These are phyloP conservation scores for Euthynnus affinis DNA, from an alignment of 2,797 vertebrate species.

Conservation along the genomic window DNA sequence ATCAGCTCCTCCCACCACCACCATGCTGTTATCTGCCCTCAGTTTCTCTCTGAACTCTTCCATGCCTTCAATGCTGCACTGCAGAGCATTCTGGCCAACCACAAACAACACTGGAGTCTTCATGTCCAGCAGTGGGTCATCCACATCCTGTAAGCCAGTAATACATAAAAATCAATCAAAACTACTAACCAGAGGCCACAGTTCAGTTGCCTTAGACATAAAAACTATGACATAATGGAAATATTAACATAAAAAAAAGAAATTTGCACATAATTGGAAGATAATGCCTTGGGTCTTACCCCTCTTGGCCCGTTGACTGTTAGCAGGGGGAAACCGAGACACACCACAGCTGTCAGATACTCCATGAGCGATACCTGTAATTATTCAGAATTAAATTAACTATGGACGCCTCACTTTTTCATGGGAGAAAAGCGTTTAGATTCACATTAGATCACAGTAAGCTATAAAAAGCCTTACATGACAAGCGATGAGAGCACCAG, in stretches of 20 bases:
- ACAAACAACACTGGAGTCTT: slow-evolving; percentile 98
- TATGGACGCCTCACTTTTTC: background rate
- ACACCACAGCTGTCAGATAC: slow-evolving; percentile 95
- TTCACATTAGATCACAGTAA: background rate
- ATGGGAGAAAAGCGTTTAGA: accelerated
- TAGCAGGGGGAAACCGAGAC: slow-evolving; percentile 95
- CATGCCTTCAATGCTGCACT: slow-evolving; percentile 94
- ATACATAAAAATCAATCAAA: slow-evolving; percentile 8
- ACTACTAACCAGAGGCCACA: background rate
- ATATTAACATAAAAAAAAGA: background rate
- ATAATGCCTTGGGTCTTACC: slow-evolving; percentile 83
- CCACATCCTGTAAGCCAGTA: slow-evolving; percentile 89
- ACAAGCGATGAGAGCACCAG: slow-evolving; percentile 97
- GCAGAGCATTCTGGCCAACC: slow-evolving; percentile 94
- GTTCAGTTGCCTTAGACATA: background rate
- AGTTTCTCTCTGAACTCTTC: slow-evolving; percentile 98
- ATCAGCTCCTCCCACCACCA: slow-evolving; percentile 96
- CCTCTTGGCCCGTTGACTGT: slow-evolving; percentile 94
- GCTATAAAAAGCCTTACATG: slow-evolving; percentile 87
- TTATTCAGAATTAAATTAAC: slow-evolving; percentile 1
- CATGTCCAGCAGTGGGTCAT: slow-evolving; percentile 97
- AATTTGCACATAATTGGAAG: no score
- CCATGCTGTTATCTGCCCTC: slow-evolving; percentile 96
- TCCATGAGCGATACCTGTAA: slow-evolving; percentile 97
- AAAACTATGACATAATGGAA: background rate